Base-by-base conservation (phyloP, 1,140 invertebrate species). In the Brachionus asplanchnoidis region DNA sequence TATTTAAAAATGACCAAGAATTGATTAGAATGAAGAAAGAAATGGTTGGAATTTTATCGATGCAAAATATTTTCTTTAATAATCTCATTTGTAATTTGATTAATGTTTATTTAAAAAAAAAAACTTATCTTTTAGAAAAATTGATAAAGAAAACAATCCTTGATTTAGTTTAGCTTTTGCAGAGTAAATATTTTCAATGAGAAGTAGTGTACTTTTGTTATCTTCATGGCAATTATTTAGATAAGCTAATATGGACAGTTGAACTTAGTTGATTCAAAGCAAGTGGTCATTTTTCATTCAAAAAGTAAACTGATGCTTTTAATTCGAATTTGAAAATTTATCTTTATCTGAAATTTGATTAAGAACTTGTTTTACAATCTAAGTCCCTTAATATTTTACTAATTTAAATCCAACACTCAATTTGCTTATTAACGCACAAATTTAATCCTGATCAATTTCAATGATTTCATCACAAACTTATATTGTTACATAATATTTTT, bases 1-100 rank as follows among this genome's bases (percentile, higher is more conserved):
- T 73, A 73, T 73, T 73, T 73, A 42, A 68, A 68, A 73, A 73
- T 73, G 68, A 73, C 68, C 68, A 73, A 60, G 53, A 60, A 60
- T 60, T 60, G 53, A 60, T 60, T 60, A 60, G 53, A 26, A 8
- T n/a, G 53, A 60, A 23, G 20, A 60, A 60, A 60, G 20, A 60
- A 20, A 60, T 60, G 17, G 7, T n/a, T 17, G 68, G 68, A 73
- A 73, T 73, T 73, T 73, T 73, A 73, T 73, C 68, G 12, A 42
- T 36, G 17, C 68, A 20, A 73, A 73, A 73, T 40, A 73, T 73
- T 42, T 60, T 23, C 53, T 23, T 20, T 60, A 23, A 60, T 73
- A 73, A 17, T 42, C 28, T 40, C 28, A 73, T 73, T 73, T 73
- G 36, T 42, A 42, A 73, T 73, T 73, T 73, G 68, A 73, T 73